Evolutionary conservation across 2,113 vertebrate species (phyloP).

Genomic region (Pipra filicauda): DNA sequence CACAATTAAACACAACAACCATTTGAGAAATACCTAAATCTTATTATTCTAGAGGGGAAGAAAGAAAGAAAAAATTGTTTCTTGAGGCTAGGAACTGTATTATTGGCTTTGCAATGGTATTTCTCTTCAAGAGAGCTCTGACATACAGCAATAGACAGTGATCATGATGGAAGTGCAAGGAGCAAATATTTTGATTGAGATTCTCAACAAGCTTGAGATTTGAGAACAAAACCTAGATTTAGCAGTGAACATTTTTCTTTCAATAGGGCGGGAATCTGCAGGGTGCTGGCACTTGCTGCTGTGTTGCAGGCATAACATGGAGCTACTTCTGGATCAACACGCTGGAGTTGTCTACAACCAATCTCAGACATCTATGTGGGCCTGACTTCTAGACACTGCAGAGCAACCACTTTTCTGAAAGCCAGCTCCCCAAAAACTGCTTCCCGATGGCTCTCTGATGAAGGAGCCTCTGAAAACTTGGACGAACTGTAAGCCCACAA

Average conservation of each 20-base stretch:
- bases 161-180: background rate
- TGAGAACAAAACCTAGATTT: background rate
- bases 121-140: background rate
- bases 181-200: conserved; percentile 44
- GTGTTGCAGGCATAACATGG: background rate
- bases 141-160: background rate
- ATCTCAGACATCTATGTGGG: fast-evolving
- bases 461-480: background rate
- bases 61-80: background rate
- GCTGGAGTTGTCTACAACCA: background rate
- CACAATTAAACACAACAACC: background rate
- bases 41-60: background rate
- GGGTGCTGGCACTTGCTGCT: background rate
- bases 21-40: background rate
- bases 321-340: background rate
- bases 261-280: background rate
- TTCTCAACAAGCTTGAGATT: conserved; percentile 15
- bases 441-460: background rate
- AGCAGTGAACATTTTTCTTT: background rate
- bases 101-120: background rate
- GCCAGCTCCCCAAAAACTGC: background rate
- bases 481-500: background rate
- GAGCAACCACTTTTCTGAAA: background rate
- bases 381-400: background rate
- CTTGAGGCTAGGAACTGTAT: background rate